Evolutionary conservation across 1,140 invertebrate genomes (phyloP).

Genomic region (Pomacea maculata): DNA sequence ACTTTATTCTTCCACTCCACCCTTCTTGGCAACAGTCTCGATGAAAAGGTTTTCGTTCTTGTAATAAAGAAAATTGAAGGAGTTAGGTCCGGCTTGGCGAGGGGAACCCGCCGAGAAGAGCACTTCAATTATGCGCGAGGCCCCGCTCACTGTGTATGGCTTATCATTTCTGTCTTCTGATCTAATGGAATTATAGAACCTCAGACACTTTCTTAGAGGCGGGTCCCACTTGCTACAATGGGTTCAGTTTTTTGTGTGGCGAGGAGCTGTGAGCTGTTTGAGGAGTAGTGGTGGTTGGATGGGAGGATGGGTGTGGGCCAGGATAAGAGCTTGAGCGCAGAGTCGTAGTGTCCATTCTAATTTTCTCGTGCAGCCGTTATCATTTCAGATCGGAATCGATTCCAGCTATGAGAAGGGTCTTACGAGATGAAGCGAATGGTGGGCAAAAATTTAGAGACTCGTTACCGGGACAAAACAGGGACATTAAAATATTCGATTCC

Average conservation of each 20-base stretch:
- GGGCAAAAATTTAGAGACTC: not conserved
- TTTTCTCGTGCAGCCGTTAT: conserved; percentile 6
- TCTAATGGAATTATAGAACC: conserved; percentile 7
- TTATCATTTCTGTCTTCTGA: conserved; percentile 5
- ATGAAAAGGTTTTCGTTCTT: conserved; percentile 7
- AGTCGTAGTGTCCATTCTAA: not conserved
- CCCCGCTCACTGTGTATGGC: conserved; percentile 5
- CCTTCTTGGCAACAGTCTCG: too few relatives aligned
- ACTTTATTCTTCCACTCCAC: not conserved
- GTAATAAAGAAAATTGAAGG: conserved; percentile 13
- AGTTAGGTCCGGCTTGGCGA: not conserved
- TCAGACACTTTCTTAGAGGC: too few relatives aligned
- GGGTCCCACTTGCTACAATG: too few relatives aligned
- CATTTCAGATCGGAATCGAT: conserved; percentile 10
- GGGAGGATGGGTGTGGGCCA: too few relatives aligned
- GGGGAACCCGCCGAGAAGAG: not conserved
- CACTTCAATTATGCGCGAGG: conserved; percentile 2
- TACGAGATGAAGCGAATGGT: not conserved
- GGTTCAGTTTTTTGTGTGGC: too few relatives aligned
- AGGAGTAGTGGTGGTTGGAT: too few relatives aligned
- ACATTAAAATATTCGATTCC: conserved; percentile 29
- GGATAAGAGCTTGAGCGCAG: not conserved
- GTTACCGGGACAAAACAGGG: conserved; percentile 10
- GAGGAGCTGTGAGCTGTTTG: too few relatives aligned
- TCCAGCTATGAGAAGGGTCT: not conserved